phyloP scores from a whole-genome alignment of 2,797 vertebrate species.

The Vultur gryphus region DNA sequence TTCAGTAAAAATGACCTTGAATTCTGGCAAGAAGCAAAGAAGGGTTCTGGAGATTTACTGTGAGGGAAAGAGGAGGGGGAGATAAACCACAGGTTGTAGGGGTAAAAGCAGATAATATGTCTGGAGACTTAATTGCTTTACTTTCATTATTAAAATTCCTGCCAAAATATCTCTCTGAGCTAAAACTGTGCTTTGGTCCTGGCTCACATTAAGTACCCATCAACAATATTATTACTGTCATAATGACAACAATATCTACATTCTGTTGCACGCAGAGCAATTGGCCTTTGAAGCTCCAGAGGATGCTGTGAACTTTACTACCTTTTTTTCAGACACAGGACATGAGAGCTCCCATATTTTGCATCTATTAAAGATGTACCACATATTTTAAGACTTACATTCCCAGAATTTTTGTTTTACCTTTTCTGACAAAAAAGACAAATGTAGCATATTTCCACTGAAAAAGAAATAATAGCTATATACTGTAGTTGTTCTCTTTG shows the following conservation, averaged over 20 bases:
- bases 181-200: not conserved
- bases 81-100: not conserved
- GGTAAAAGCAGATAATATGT: not conserved
- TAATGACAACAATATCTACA: not conserved
- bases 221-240: not conserved
- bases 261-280: not conserved
- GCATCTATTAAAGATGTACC: not conserved
- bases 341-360: not conserved
- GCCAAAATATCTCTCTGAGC: not conserved
- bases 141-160: not conserved
- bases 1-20: not conserved
- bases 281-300: not conserved
- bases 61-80: not conserved
- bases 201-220: not conserved
- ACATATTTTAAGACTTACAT: not conserved
- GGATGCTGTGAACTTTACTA: not conserved
- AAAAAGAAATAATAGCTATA: not conserved
- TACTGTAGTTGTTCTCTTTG: not conserved
- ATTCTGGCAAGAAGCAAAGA: not conserved
- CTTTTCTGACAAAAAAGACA: not conserved
- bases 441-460: not conserved
- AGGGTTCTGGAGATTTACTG: not conserved
- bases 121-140: not conserved
- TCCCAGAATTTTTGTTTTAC: not conserved
- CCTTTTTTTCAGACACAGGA: not conserved